Base-by-base conservation (phyloP, 2,113 vertebrate species). In the Poeciliopsis retropinna region DNA sequence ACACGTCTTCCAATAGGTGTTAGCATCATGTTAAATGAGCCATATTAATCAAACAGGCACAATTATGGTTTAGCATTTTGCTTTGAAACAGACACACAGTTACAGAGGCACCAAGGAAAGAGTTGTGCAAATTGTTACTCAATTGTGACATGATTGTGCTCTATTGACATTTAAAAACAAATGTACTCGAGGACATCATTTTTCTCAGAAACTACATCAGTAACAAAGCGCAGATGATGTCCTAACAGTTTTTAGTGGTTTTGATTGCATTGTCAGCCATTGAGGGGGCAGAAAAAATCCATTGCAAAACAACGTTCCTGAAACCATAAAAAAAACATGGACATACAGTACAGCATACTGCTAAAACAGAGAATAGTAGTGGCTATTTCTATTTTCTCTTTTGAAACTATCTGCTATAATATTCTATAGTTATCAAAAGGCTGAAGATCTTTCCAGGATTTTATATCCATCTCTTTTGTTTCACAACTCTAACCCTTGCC, bases 11-110 rank as follows among this genome's bases (percentile, higher is more conserved):
- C 60, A 14, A 29, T 15, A 62, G 15, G 5, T 30, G 1, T 62
- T 62, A 62, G 61, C 31, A n/a, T 34, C 34, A 66, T n/a, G 8
- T 66, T 13, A 39, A 66, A 66, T 41, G 34, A 67, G 64, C 13
- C 37, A 39, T 39, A 27, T 39, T 65, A 34, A 3, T 39, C 67
- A 32, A 39, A 39, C 34, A 8, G 25, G 64, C 25, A 27, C 64
- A 39, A 11, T 65, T 65, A 37, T 12, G 34, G 22, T 65, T 65
- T 39, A 8, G 12, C 22, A 37, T 65, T 4, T 65, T 65, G 32
- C 39, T 27, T 65, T 15, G 64, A 47, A 39, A 37, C 34, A 65
- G 10, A 22, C 63, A 37, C 11, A 37, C 14, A 30, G 7, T 65
- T 65, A 25, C 14, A 5, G 22, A 37, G 64, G n/a, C 37, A 66